Evolutionary conservation across 2,888 invertebrate species (phyloP).

Genomic region (Apotomis turbidana): DNA sequence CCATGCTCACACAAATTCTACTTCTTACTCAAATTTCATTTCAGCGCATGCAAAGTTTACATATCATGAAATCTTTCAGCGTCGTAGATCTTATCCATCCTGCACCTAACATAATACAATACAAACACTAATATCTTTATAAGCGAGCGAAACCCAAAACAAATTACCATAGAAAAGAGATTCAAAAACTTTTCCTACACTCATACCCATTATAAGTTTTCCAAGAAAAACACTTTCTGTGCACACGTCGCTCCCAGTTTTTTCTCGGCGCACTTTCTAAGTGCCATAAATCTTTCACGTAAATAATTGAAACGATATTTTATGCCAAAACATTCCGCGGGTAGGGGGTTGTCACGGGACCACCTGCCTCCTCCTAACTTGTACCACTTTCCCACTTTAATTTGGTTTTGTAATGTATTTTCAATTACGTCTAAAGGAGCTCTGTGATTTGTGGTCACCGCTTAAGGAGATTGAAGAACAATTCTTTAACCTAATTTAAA

Average conservation of each 20-base stretch:
- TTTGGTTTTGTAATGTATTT: conserved; percentile 84
- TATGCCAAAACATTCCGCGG: conserved; percentile 84
- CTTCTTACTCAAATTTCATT: too few relatives aligned
- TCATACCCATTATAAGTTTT: conserved; percentile 83
- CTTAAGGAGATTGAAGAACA: conserved; percentile 75
- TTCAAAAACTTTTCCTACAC: conserved; percentile 80
- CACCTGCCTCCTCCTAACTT: conserved; percentile 80
- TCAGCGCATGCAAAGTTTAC: not conserved
- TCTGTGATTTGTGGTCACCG: conserved; percentile 77
- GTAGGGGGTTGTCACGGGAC: conserved; percentile 73
- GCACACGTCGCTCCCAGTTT: conserved; percentile 82
- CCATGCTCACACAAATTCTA: too few relatives aligned
- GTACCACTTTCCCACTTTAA: conserved; percentile 83
- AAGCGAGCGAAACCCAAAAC: conserved; percentile 73
- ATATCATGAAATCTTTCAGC: not conserved
- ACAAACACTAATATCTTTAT: conserved; percentile 71
- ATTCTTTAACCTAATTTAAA: conserved; percentile 76
- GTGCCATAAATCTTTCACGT: conserved; percentile 83
- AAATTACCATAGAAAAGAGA: conserved; percentile 84
- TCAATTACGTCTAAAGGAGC: conserved; percentile 82
- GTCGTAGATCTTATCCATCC: conserved; percentile 1
- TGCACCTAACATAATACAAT: conserved; percentile 56
- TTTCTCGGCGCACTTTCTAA: conserved; percentile 84
- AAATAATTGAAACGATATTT: conserved; percentile 86
- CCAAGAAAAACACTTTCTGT: conserved; percentile 83